phyloP scores from a whole-genome alignment of 2,797 vertebrate genomes.

The Antennarius maculatus region DNA sequence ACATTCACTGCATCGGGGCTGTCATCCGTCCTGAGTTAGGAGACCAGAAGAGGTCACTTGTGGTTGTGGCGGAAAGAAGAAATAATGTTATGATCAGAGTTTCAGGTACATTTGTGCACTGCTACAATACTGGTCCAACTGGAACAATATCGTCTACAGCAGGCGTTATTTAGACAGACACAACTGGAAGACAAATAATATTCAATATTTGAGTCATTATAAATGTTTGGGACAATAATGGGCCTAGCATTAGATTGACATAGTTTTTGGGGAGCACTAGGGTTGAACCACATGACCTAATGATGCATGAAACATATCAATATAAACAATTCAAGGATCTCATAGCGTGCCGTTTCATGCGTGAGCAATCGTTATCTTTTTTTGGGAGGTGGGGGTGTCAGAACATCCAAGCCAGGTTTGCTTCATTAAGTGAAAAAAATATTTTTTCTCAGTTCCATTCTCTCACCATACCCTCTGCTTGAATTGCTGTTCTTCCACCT shows the following conservation, averaged over 20 bases:
- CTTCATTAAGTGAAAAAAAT: not conserved
- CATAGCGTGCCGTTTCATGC: no score
- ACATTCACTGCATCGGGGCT: constrained; percentile 69
- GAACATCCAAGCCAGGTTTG: constrained; percentile 16
- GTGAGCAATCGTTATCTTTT: no score
- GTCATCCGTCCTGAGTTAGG: constrained; percentile 75
- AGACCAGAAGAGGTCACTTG: constrained; percentile 71
- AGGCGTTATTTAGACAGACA: no score
- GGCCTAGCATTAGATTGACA: no score
- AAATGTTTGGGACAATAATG: no score
- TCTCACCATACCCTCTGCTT: constrained; percentile 42
- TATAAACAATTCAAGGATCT: no score
- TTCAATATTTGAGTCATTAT: no score
- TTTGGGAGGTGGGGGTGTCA: not conserved
- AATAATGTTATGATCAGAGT: not conserved
- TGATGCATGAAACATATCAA: no score
- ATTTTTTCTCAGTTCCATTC: not conserved
- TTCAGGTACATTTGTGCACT: not conserved
- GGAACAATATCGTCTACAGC: not conserved
- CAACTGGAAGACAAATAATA: no score
- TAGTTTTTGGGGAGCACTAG: no score
- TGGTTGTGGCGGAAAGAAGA: constrained; percentile 58
- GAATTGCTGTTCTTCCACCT: constrained; percentile 54
- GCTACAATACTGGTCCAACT: constrained; percentile 3
- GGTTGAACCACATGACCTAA: no score